These are phyloP conservation scores for Corynorhinus townsendii DNA, from an alignment of 2,113 vertebrate species.

Conservation along the genomic window DNA sequence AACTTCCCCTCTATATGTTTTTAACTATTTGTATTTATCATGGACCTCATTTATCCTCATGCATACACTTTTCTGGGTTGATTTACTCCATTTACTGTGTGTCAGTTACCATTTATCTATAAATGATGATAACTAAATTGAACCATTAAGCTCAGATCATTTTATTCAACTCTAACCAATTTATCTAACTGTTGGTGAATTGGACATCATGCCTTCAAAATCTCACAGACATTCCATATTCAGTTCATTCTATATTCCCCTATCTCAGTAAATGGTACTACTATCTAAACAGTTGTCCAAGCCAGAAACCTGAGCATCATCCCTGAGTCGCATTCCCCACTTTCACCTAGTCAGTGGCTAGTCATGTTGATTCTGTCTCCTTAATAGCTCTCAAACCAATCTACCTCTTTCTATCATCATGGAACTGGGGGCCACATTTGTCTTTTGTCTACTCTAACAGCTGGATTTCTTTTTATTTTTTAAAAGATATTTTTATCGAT, in stretches of 20 bases:
- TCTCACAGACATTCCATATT: neutral
- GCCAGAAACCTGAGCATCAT: neutral
- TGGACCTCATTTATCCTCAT: neutral
- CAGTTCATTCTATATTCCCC: neutral
- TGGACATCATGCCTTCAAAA: neutral
- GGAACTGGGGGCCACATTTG: neutral
- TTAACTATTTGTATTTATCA: neutral
- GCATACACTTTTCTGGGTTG: neutral
- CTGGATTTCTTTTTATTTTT: neutral
- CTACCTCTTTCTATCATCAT: neutral
- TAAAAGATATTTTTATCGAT: too few species aligned
- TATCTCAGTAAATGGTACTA: neutral
- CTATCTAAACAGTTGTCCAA: neutral
- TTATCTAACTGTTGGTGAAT: neutral
- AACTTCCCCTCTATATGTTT: neutral
- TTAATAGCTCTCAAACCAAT: neutral
- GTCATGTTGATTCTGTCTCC: neutral
- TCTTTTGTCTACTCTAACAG: neutral
- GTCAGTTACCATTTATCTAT: neutral
- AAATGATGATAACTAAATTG: neutral
- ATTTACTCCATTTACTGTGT: neutral
- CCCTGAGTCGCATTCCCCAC: neutral
- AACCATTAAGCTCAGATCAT: neutral
- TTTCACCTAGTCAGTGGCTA: neutral
- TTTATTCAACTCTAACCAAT: neutral